phyloP scores from a whole-genome alignment of 2,113 vertebrate species.

The Stigmatopora nigra region DNA sequence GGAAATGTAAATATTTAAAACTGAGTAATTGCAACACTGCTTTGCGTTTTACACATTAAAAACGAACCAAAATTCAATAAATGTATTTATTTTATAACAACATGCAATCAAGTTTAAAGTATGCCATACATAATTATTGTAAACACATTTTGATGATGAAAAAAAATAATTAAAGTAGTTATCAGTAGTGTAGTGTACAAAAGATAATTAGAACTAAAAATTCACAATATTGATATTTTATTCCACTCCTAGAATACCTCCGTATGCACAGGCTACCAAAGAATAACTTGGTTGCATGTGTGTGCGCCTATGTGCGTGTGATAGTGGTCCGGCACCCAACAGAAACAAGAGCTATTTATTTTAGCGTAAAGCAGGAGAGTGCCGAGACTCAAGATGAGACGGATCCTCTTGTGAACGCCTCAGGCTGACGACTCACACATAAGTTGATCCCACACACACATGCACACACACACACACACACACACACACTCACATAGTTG shows the following conservation, averaged over 20 bases:
- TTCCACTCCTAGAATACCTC: not conserved
- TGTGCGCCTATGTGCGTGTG: slow-evolving; percentile 24
- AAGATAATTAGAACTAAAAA: not conserved
- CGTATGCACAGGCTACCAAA: slow-evolving; percentile 3
- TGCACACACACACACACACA: not conserved
- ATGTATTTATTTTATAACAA: not conserved
- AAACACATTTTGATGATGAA: not conserved
- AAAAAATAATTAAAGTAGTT: not conserved
- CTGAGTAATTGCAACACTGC: not conserved
- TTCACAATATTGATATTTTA: not conserved
- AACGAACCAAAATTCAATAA: not conserved
- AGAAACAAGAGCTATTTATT: slow-evolving; percentile 49
- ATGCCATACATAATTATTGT: not conserved
- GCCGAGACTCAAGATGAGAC: slow-evolving; percentile 41
- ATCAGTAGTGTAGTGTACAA: not conserved
- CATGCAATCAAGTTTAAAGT: not conserved
- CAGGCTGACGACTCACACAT: slow-evolving; percentile 20
- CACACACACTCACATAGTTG: slow-evolving; percentile 22
- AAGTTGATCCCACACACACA: not conserved
- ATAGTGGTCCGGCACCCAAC: slow-evolving; percentile 23
- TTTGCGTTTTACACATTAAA: not conserved
- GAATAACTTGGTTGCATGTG: slow-evolving; percentile 18
- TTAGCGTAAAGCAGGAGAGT: slow-evolving; percentile 31
- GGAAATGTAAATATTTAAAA: too few species aligned
- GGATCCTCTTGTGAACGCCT: slow-evolving; percentile 42